Evolutionary conservation across 2,113 vertebrate species (phyloP).

Genomic region (Hemichromis elongatus): DNA sequence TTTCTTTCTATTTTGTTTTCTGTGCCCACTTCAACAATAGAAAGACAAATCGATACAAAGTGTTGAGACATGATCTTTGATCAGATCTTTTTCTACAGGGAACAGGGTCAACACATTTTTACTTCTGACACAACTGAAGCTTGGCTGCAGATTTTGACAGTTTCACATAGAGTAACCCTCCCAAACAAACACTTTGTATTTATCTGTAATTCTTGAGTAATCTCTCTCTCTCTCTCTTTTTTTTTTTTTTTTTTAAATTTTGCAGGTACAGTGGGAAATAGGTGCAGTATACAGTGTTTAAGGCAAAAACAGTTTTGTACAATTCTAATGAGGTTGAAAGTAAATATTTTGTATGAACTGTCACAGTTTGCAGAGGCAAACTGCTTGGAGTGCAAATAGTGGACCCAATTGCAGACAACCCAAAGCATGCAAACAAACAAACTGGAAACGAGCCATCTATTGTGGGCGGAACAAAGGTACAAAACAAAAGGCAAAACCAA

Average conservation of each 20-base stretch:
- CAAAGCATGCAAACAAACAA: too few species aligned
- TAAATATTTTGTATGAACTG: background rate
- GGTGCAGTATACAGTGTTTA: background rate
- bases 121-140: background rate
- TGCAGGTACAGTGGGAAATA: background rate
- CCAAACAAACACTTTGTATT: background rate
- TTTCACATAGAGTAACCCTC: background rate
- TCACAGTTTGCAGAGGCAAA: too few species aligned
- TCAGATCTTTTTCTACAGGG: background rate
- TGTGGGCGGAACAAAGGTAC: too few species aligned
- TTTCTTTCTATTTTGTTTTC: background rate
- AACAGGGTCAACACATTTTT: background rate
- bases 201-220: background rate
- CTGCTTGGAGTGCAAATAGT: too few species aligned
- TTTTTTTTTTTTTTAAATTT: fast-evolving
- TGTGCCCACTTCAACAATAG: background rate
- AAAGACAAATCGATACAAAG: background rate
- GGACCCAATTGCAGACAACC: too few species aligned
- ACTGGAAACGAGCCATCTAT: too few species aligned
- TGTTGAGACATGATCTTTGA: background rate
- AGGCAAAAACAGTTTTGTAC: background rate
- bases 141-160: background rate
- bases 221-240: background rate
- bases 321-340: background rate
- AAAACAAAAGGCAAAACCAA: too few species aligned